Conservation (phyloP, 1,140 invertebrate genomes). For the Lepidotrigona ventralis region DNA sequence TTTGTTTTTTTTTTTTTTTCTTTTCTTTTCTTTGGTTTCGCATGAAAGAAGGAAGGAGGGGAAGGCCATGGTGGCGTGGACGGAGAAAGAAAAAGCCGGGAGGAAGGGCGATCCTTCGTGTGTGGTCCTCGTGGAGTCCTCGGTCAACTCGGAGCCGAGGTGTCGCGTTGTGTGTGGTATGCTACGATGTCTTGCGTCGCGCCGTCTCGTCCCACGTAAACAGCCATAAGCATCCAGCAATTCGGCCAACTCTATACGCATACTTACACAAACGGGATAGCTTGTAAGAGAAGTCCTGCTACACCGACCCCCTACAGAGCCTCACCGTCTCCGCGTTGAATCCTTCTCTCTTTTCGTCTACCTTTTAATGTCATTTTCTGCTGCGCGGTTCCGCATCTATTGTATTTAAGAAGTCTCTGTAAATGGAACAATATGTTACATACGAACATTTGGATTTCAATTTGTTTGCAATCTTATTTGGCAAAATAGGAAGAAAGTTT, state of each 20-base stretch:
- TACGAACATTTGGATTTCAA: background rate
- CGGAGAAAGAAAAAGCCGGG: constrained; percentile 46
- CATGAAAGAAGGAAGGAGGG: constrained; percentile 43
- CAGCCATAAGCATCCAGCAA: constrained; percentile 41
- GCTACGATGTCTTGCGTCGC: constrained; percentile 5
- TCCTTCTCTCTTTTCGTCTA: background rate
- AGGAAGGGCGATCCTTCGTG: constrained; percentile 74
- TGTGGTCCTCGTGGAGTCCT: constrained; percentile 72
- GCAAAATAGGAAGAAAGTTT: background rate
- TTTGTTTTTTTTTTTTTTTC: too few species aligned
- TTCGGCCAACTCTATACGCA: constrained; percentile 23
- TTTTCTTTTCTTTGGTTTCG: constrained; percentile 35
- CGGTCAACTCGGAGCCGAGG: constrained; percentile 68
- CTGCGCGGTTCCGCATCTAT: background rate
- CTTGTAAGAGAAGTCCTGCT: background rate
- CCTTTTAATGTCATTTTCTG: background rate
- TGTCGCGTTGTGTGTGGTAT: constrained; percentile 44
- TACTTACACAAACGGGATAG: background rate
- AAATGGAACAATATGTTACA: background rate
- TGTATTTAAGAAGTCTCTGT: background rate
- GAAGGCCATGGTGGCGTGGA: constrained; percentile 15
- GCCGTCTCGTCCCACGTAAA: constrained; percentile 51
- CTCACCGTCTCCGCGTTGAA: background rate
- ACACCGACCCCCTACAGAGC: constrained; percentile 42
- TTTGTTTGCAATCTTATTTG: background rate